Percentiles rank a stretch among this genome's conserved stretches.
phyloP scores from a whole-genome alignment of 1,140 invertebrate genomes.

The Trichonephila clavipes region DNA sequence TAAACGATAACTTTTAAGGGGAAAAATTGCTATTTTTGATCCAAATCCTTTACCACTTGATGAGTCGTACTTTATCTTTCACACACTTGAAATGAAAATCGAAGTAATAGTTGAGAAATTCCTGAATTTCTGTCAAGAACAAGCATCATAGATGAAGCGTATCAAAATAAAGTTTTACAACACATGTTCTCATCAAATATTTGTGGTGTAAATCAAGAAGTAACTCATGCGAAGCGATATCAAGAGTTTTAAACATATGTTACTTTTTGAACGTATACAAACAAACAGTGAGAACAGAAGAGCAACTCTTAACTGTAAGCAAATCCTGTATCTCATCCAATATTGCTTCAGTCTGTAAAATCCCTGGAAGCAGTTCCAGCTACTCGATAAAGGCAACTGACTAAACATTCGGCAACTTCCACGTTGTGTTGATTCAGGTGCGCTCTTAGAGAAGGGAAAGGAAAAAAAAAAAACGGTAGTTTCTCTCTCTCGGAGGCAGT shows the following conservation, averaged over 20 bases:
- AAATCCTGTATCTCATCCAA: background rate
- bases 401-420: conserved; percentile 38
- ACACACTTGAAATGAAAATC: too few species aligned
- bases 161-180: background rate
- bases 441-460: background rate
- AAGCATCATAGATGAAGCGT: too few species aligned
- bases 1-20: too few species aligned
- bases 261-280: background rate
- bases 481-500: background rate
- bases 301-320: background rate
- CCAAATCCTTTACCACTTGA: too few species aligned
- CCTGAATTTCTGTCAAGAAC: too few species aligned
- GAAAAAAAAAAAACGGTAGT: background rate
- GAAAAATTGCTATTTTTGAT: too few species aligned
- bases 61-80: too few species aligned
- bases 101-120: too few species aligned
- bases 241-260: background rate
- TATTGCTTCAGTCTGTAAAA: background rate
- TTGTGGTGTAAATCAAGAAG: background rate
- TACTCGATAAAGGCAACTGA: conserved; percentile 52
- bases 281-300: background rate
- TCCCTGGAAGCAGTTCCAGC: background rate
- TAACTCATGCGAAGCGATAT: background rate
- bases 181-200: conserved; percentile 12
- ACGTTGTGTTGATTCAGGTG: conserved; percentile 54